These are phyloP conservation scores for Cossypha polioptera DNA, from an alignment of 2,797 vertebrate species.

Conservation along the genomic window DNA sequence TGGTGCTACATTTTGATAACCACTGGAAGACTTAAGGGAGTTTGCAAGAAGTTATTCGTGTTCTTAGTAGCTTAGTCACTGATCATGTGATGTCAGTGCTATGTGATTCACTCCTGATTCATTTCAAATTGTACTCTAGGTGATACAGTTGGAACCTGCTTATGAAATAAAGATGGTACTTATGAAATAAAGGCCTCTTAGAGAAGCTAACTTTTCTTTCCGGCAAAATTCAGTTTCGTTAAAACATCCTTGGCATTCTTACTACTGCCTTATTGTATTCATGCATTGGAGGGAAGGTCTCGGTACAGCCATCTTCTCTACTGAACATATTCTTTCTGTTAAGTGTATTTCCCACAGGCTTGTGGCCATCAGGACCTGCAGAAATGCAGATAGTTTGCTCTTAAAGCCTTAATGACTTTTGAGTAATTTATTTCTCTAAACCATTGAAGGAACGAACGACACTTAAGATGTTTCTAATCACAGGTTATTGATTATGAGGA, in stretches of 20 bases:
- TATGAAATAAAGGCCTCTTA: neutral
- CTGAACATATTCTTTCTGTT: neutral
- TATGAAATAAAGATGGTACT: neutral
- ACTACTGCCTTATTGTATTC: neutral
- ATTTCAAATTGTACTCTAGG: neutral
- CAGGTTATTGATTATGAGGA: rapidly evolving
- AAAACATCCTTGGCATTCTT: neutral
- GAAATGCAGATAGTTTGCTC: neutral
- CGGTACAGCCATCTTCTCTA: rapidly evolving
- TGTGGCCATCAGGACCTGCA: neutral
- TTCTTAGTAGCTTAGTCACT: conserved; percentile 28
- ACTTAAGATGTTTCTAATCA: neutral
- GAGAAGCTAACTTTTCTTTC: neutral
- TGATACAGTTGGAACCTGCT: neutral
- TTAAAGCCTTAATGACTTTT: neutral
- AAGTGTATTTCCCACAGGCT: neutral
- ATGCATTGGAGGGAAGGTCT: neutral
- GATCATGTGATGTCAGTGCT: conserved; percentile 2
- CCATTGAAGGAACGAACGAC: neutral
- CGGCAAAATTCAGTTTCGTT: neutral
- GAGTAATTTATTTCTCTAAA: neutral
- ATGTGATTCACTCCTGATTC: conserved; percentile 46
- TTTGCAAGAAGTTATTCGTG: neutral
- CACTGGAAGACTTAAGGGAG: neutral
- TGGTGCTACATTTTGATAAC: neutral